A percentile compares a stretch with the other conserved stretches of the same genome.
phyloP scores from a whole-genome alignment of 64 coral and sea anemone genomes.

The Stylophora pistillata region DNA sequence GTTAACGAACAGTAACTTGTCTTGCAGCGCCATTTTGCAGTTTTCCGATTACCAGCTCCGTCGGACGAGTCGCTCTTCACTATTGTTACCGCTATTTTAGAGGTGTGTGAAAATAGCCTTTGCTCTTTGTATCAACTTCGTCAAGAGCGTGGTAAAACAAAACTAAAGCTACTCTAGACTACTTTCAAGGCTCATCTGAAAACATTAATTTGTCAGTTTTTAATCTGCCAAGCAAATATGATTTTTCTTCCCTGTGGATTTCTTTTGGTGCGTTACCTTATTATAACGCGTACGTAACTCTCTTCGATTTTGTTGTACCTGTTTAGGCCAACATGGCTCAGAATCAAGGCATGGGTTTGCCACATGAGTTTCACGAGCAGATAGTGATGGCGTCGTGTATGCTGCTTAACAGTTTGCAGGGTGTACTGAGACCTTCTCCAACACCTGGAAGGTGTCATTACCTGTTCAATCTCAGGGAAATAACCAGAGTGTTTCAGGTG shows the following conservation, averaged over 20 bases:
- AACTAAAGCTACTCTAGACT: too few relatives aligned
- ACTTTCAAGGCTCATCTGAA: too few relatives aligned
- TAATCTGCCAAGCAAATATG: too few relatives aligned
- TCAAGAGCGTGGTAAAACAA: background rate
- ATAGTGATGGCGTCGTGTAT: constrained; percentile 88
- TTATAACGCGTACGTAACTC: background rate
- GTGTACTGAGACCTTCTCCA: constrained; percentile 78
- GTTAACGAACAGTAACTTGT: background rate
- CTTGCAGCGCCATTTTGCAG: constrained; percentile 95
- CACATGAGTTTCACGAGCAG: constrained; percentile 93
- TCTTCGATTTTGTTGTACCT: background rate
- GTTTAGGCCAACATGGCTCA: constrained; percentile 93
- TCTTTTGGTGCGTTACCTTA: background rate
- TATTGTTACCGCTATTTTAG: constrained; percentile 84
- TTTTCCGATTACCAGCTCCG: constrained; percentile 75
- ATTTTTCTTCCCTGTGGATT: too few relatives aligned
- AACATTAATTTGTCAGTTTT: background rate
- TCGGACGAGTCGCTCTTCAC: constrained; percentile 74
- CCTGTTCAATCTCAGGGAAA: constrained; percentile 86
- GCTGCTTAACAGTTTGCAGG: constrained; percentile 72
- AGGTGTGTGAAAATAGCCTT: constrained; percentile 43
- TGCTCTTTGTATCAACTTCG: background rate
- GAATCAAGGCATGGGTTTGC: constrained; percentile 96
- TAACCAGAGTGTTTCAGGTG: constrained; percentile 98
- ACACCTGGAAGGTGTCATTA: constrained; percentile 95